A percentile compares a stretch with the other conserved stretches of the same genome.
These are phyloP conservation scores for Helarctos malayanus DNA, from an alignment of 2,797 vertebrate genomes.

Conservation along the genomic window DNA sequence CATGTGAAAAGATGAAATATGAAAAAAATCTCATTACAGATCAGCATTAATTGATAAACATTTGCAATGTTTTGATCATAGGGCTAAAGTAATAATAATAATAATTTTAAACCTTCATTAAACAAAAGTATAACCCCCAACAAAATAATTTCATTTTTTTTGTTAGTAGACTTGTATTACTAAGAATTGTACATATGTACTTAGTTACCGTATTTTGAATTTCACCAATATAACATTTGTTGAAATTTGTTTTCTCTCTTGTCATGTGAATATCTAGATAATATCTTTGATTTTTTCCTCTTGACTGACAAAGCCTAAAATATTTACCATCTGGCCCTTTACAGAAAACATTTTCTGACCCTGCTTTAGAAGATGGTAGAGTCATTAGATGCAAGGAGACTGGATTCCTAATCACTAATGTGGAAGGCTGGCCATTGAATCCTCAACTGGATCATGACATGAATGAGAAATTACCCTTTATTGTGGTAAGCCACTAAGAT, in stretches of 20 bases:
- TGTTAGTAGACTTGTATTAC: background rate
- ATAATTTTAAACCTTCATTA: background rate
- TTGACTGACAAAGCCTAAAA: background rate
- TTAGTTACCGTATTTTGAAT: background rate
- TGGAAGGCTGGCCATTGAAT: background rate
- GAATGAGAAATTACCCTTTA: background rate
- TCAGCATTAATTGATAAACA: background rate
- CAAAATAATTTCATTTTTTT: constrained; percentile 14
- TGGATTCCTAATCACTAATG: background rate
- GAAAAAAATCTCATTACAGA: background rate
- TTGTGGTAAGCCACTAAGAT: background rate
- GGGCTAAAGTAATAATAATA: too few species aligned
- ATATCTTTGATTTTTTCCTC: constrained; percentile 23
- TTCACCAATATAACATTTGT: constrained; percentile 27
- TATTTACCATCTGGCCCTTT: background rate
- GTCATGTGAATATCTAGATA: background rate
- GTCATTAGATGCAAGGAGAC: background rate
- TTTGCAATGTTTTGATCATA: constrained; percentile 3
- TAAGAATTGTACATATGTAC: background rate
- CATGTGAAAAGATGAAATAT: constrained; percentile 20
- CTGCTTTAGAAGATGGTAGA: background rate
- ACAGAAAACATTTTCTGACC: background rate
- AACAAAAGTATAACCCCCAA: background rate
- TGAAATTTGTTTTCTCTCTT: constrained; percentile 23
- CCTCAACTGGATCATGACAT: background rate